Base-by-base conservation (phyloP, 2,888 invertebrate species). In the Tetrapedia diversipes region DNA sequence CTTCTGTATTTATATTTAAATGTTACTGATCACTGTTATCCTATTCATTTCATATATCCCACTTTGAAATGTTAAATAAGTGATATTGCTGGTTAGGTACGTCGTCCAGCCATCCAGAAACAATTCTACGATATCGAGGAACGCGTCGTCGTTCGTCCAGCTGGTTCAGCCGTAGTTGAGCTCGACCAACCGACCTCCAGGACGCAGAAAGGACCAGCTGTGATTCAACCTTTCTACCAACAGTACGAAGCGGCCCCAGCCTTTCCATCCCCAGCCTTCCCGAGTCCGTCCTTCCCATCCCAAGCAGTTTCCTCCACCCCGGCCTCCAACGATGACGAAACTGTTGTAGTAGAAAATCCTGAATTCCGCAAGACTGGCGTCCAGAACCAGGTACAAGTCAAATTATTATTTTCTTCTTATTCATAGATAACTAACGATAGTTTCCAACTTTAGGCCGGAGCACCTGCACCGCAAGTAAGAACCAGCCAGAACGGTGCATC, bases 81-180 rank as follows among this genome's bases (percentile, higher is more conserved):
- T 19, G 29, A 39, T 45, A 2, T 4, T n/a, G 0, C 14, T 8
- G 2, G 19, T 2, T 27, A 92, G 92, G 92, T 94, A 11, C 93
- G 94, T 73, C 93, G 94, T 76, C 94, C 94, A 49, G 94, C 94
- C 41, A 93, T 94, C 74, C 93, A 94, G 82, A 94, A 94, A 88
- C 94, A 94, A 86, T 94, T 94, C 89, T 94, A 94, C 88, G 94
- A 94, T 83, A 94, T 94, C 79, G 94, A 94, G 85, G 94, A 94
- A 84, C 93, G 94, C 56, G 93, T 94, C 27, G 91, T 94, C 22
- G 92, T 94, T 51, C 93, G 94, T 32, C 94, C 94, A 0, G 94
- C 94, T 4, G 94, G 94, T 34, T 94, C 94, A 11, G 93, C 94
- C 34, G 92, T 94, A 4, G 92, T 94, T 0, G 94, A 94, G 81